phyloP scores from a whole-genome alignment of 1,140 invertebrate species.

The Trichoplusia ni region DNA sequence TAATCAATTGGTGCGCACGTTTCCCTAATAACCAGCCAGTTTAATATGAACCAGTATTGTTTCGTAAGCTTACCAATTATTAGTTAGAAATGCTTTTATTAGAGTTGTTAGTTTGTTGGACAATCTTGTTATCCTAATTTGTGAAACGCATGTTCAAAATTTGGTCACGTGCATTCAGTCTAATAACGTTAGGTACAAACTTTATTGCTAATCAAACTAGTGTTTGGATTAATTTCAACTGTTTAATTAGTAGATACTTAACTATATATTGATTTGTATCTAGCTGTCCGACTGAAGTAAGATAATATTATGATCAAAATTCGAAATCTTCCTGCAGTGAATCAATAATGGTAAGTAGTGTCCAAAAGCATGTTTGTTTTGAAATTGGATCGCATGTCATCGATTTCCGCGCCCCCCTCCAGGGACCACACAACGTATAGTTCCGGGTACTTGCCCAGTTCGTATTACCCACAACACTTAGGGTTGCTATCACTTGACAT shows the following conservation, averaged over 20 bases:
- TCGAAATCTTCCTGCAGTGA: too few species aligned
- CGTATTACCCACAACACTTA: constrained; percentile 29
- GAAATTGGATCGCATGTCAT: constrained; percentile 42
- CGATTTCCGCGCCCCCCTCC: constrained; percentile 31
- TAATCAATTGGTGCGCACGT: not conserved
- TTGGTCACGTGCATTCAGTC: not conserved
- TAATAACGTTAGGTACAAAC: constrained; percentile 7
- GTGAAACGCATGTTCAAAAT: constrained; percentile 5
- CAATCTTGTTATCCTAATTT: constrained; percentile 21
- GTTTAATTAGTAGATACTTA: too few species aligned
- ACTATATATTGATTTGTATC: too few species aligned
- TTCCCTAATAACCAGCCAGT: not conserved
- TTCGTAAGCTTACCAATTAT: constrained; percentile 13
- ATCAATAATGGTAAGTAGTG: constrained; percentile 39
- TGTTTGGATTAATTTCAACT: not conserved
- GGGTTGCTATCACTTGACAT: too few species aligned
- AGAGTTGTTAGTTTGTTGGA: constrained; percentile 16
- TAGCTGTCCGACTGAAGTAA: too few species aligned
- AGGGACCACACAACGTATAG: constrained; percentile 43
- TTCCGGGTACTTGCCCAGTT: constrained; percentile 39
- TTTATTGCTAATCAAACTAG: not conserved
- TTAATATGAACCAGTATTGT: not conserved
- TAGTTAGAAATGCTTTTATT: constrained; percentile 25
- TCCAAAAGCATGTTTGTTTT: constrained; percentile 45
- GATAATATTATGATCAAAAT: too few species aligned